Evolutionary conservation across 2,113 vertebrate species (phyloP), one percentile per base, ranked within the genome.

Genomic region (Chinchilla lanigera): DNA sequence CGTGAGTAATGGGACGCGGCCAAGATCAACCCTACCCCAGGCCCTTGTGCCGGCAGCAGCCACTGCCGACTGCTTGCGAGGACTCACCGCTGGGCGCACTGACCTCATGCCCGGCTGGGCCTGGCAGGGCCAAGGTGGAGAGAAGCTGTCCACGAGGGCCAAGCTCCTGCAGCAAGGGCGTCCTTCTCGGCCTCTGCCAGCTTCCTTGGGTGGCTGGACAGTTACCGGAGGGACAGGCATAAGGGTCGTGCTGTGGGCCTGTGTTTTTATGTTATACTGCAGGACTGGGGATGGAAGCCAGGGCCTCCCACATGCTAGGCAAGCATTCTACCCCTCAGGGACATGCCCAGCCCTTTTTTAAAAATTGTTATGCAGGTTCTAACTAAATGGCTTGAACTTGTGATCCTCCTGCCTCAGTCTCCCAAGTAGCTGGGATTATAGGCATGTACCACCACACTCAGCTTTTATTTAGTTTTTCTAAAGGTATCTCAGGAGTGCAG

Each of bases 381-480:
- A 5, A n/a, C 65, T 35, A 69, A n/a, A 35, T 69, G 65, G 33
- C 33, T 71, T 38, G 67, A 71, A 38, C 67, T 71, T 71, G 17
- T 71, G 67, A 71, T 38, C n/a, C 67, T 71, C 67, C 67, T 38
- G 67, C 35, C 67, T 71, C 67, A 71, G 67, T 20, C 19, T 38
- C 67, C 67, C n/a, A 38, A 22, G 67, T 10, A 71, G 67, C 67
- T 38, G 17, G 67, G 67, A 71, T 71, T 17, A 22, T 20, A 71
- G 67, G n/a, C n/a, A 38, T 20, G 17, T 4, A 69, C 67, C 67
- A 19, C 67, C 35, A 38, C n/a, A 38, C 61, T 67, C 5, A 1
- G 33, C 63, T 83, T 82, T 35, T 33, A 11, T 63, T 89, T 94
- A 38, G 33, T 33, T 93, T 87, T 93, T 84, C 30, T 44, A 56